These are phyloP conservation scores for Phlogophora meticulosa DNA, from an alignment of 2,888 invertebrate genomes.

Conservation along the genomic window DNA sequence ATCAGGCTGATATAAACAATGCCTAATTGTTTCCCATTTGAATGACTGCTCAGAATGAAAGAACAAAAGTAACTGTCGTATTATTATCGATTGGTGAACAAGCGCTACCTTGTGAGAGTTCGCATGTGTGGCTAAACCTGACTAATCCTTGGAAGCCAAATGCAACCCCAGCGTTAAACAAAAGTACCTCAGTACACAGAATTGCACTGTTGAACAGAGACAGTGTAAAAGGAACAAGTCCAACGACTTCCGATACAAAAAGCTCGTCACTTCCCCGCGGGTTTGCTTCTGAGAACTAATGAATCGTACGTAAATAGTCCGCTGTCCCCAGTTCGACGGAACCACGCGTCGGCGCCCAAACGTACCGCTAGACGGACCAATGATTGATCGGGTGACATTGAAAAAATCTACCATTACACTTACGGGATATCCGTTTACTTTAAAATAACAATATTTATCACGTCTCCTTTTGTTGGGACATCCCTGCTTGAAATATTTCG, in stretches of 20 bases:
- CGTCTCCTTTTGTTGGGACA: background rate
- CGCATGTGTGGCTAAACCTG: slow-evolving; percentile 5
- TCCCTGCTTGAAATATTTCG: background rate
- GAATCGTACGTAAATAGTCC: slow-evolving; percentile 88
- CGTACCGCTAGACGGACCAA: slow-evolving; percentile 75
- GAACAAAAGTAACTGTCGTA: background rate
- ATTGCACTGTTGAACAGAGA: slow-evolving; percentile 67
- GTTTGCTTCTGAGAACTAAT: slow-evolving; percentile 87
- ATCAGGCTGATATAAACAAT: background rate
- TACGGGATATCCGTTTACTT: slow-evolving; percentile 68
- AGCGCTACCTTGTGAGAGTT: background rate
- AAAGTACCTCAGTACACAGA: slow-evolving; percentile 63
- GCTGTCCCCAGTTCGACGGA: slow-evolving; percentile 73
- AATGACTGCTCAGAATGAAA: background rate
- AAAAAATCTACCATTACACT: slow-evolving; percentile 67
- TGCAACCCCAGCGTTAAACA: slow-evolving; percentile 33
- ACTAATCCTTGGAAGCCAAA: background rate
- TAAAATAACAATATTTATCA: slow-evolving; percentile 33
- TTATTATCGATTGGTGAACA: background rate
- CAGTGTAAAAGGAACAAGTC: slow-evolving; percentile 80
- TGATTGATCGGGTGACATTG: slow-evolving; percentile 87
- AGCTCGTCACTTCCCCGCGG: slow-evolving; percentile 82
- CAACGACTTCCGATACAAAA: slow-evolving; percentile 88
- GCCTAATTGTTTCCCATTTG: background rate
- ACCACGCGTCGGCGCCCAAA: slow-evolving; percentile 81